Evolutionary conservation across 2,113 vertebrate genomes (phyloP).

Genomic region (Barnardius zonarius): DNA sequence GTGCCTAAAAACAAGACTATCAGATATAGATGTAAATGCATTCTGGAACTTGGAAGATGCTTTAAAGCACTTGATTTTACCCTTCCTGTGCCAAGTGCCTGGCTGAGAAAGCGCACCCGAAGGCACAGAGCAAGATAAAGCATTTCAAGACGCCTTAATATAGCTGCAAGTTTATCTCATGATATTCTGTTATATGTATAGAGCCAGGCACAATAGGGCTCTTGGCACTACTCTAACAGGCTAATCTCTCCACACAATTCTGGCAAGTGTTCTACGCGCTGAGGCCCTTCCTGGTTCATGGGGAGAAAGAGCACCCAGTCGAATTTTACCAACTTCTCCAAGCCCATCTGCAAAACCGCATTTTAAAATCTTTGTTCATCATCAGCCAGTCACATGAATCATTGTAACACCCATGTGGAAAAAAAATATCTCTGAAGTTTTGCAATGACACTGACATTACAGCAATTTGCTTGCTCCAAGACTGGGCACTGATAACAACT

Average conservation of each 20-base stretch:
- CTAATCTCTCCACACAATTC: neutral
- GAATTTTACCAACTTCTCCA: neutral
- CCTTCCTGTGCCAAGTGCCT: neutral
- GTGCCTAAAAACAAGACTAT: neutral
- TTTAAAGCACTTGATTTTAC: neutral
- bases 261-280: neutral
- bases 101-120: neutral
- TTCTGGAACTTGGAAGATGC: neutral
- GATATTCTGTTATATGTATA: neutral
- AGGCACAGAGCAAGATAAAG: neutral
- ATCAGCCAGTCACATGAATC: neutral
- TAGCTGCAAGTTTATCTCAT: neutral
- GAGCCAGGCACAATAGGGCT: neutral
- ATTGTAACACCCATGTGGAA: fast-evolving
- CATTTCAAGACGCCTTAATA: neutral
- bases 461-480: neutral
- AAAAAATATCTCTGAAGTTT: neutral
- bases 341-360: neutral
- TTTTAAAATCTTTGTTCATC: neutral
- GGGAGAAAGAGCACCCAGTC: neutral
- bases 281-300: neutral
- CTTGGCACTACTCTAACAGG: neutral
- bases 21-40: neutral
- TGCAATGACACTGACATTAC: neutral
- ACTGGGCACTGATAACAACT: neutral